These are phyloP conservation scores for Cairina moschata DNA, from an alignment of 2,113 vertebrate species.

Conservation along the genomic window DNA sequence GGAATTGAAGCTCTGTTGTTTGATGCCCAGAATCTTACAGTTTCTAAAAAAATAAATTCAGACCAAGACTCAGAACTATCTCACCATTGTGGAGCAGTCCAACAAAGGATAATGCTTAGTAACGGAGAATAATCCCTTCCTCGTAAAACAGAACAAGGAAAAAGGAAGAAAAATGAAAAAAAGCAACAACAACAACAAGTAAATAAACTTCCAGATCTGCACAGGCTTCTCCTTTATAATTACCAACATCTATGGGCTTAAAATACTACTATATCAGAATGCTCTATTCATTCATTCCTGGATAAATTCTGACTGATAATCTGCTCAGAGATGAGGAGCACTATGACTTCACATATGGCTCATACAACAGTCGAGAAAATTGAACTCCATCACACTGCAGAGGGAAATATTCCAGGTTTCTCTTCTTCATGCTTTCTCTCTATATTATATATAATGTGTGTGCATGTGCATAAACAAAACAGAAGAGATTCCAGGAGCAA, in stretches of 20 bases:
- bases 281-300: neutral
- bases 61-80: neutral
- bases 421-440: neutral
- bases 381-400: neutral
- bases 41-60: neutral
- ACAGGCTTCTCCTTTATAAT: neutral
- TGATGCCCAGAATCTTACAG: fast-evolving
- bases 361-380: neutral
- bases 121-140: neutral
- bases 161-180: neutral
- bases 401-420: slow-evolving; percentile 36
- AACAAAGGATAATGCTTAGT: neutral
- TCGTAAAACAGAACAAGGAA: neutral
- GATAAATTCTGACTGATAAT: neutral
- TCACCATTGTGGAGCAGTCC: neutral
- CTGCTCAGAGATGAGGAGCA: neutral
- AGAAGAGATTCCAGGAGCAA: neutral
- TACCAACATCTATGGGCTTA: neutral
- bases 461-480: slow-evolving; percentile 23
- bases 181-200: neutral
- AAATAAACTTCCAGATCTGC: neutral
- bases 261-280: neutral
- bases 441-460: neutral
- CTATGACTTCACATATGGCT: neutral
- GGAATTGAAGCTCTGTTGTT: neutral